Evolutionary conservation across 2,113 vertebrate species (phyloP).

Genomic region (Leptodactylus fuscus): DNA sequence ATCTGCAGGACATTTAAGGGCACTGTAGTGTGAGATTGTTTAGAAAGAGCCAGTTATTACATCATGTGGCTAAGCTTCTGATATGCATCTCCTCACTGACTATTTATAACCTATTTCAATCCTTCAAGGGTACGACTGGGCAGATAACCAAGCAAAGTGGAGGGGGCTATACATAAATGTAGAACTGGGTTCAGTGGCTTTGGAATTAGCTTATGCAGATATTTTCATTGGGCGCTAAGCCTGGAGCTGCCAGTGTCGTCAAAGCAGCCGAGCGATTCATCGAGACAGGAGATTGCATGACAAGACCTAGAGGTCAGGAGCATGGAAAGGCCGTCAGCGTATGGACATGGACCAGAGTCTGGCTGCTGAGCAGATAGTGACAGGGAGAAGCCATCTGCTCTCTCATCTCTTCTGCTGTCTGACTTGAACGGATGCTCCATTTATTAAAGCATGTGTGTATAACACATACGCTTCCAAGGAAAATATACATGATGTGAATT

Average conservation of each 20-base stretch:
- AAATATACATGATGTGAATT: slow-evolving; percentile 3
- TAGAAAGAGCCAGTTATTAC: slow-evolving; percentile 41
- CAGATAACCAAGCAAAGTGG: slow-evolving; percentile 49
- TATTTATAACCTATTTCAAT: slow-evolving; percentile 53
- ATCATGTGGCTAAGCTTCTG: slow-evolving; percentile 47
- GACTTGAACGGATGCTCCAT: neutral
- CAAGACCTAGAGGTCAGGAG: slow-evolving; percentile 31
- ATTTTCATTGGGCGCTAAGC: slow-evolving; percentile 50
- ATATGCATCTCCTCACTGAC: slow-evolving; percentile 51
- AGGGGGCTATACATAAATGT: slow-evolving; percentile 29
- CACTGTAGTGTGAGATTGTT: slow-evolving; percentile 51
- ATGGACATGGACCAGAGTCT: slow-evolving; percentile 48
- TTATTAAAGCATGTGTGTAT: neutral
- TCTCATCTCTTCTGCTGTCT: slow-evolving; percentile 10
- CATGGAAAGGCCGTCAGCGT: slow-evolving; percentile 34
- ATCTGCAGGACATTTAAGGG: slow-evolving; percentile 60
- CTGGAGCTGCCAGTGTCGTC: slow-evolving; percentile 48
- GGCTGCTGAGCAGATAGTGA: slow-evolving; percentile 44
- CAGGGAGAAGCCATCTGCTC: slow-evolving; percentile 52
- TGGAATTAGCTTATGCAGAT: slow-evolving; percentile 55
- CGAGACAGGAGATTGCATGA: slow-evolving; percentile 30
- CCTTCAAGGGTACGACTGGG: slow-evolving; percentile 53
- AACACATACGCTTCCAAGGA: slow-evolving; percentile 4
- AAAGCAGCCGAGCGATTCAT: slow-evolving; percentile 42
- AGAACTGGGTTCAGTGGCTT: slow-evolving; percentile 41